Percentiles rank a stretch among this genome's conserved stretches.
Evolutionary conservation across 2,797 vertebrate genomes (phyloP).

Genomic region (Thalassophryne amazonica): DNA sequence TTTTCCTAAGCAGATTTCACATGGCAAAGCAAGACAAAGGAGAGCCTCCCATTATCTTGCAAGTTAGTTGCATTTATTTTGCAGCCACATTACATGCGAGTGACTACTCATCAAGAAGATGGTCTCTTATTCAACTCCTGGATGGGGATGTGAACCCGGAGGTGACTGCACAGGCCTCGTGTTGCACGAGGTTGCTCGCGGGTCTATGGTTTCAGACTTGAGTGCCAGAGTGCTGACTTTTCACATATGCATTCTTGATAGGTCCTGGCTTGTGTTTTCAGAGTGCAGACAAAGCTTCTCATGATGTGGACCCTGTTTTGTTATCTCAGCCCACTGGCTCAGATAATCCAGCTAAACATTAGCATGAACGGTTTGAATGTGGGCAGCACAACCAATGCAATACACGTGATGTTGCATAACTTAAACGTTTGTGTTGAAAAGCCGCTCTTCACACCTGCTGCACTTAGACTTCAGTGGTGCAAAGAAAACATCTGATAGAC

Average conservation of each 20-base stretch:
- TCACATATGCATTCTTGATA: not conserved
- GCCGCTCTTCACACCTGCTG: constrained; percentile 1
- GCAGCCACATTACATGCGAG: too few relatives aligned
- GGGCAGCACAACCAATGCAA: constrained; percentile 7
- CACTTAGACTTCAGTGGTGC: not conserved
- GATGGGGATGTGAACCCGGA: too few relatives aligned
- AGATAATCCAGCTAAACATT: constrained; percentile 52
- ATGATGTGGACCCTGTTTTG: not conserved
- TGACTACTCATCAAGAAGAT: too few relatives aligned
- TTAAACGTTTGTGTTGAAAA: not conserved
- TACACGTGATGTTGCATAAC: constrained; percentile 3
- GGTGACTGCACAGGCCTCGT: too few relatives aligned
- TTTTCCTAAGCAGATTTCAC: too few relatives aligned
- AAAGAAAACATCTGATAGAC: not conserved
- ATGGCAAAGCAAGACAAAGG: too few relatives aligned
- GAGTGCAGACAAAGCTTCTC: not conserved
- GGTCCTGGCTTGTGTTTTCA: not conserved
- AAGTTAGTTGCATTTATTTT: too few relatives aligned
- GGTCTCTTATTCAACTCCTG: too few relatives aligned
- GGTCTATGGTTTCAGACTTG: too few relatives aligned
- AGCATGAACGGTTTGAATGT: constrained; percentile 22
- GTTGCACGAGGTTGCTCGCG: too few relatives aligned
- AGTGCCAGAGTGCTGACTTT: not conserved
- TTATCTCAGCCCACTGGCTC: constrained; percentile 28
- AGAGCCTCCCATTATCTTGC: too few relatives aligned